A percentile compares a stretch with the other conserved stretches of the same genome.
Evolutionary conservation across 2,797 vertebrate genomes (phyloP).

Genomic region (Gymnodraco acuticeps): DNA sequence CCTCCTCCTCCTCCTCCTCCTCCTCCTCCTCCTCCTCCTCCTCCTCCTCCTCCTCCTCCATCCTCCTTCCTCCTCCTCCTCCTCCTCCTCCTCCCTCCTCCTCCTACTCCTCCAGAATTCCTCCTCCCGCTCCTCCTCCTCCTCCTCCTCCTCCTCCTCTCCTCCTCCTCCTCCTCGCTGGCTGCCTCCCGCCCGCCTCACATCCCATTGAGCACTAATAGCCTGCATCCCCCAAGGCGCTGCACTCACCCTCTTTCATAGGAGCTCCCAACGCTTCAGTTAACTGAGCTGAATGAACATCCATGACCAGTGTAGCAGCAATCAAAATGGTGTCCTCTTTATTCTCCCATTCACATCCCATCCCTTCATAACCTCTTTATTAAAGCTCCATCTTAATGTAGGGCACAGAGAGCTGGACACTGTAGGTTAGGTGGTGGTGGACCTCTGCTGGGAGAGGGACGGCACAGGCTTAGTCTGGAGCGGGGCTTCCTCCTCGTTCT

Average conservation of each 20-base stretch:
- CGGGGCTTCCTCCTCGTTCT: constrained; percentile 61
- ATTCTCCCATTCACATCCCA: constrained; percentile 40
- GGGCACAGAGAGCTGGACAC: constrained; percentile 56
- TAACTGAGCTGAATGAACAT: constrained; percentile 72
- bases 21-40: no score
- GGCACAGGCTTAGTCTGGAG: constrained; percentile 51
- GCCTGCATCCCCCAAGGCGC: constrained; percentile 75
- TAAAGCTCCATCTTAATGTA: constrained; percentile 51
- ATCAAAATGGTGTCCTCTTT: constrained; percentile 65
- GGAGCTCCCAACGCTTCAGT: constrained; percentile 66
- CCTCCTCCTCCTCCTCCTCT: constrained; percentile 65
- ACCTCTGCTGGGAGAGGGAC: constrained; percentile 47
- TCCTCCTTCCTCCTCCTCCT: constrained; percentile 59
- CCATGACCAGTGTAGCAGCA: constrained; percentile 46
- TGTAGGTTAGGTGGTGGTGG: constrained; percentile 41
- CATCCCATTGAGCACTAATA: constrained; percentile 82
- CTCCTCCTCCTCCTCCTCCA: constrained; percentile 60
- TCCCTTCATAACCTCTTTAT: constrained; percentile 44
- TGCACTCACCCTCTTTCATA: constrained; percentile 74
- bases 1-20: constrained; percentile 57
- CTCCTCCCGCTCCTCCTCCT: constrained; percentile 63
- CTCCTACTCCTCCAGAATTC: constrained; percentile 57
- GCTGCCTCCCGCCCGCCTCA: constrained; percentile 64
- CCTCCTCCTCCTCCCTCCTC: constrained; percentile 61
- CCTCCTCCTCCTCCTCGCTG: constrained; percentile 55